These are phyloP conservation scores for Saturnia japonica DNA, from an alignment of 2,888 invertebrate genomes.

Conservation along the genomic window DNA sequence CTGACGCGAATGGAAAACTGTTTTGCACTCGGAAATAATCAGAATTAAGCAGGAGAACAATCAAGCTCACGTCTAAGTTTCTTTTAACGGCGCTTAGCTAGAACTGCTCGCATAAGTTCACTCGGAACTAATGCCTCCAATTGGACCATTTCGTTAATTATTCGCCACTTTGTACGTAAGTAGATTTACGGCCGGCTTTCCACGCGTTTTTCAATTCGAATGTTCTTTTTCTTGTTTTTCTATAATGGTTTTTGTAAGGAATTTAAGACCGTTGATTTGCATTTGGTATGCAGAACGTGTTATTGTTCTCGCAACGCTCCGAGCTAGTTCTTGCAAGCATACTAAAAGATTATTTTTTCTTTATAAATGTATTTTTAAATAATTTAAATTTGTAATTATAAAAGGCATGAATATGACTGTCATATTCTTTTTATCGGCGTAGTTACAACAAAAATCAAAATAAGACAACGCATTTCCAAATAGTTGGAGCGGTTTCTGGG, in stretches of 20 bases:
- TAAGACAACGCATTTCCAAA: too few species aligned
- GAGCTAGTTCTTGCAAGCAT: constrained; percentile 37
- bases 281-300: constrained; percentile 54
- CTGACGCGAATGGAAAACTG: constrained; percentile 68
- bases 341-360: constrained; percentile 25
- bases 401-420: not conserved
- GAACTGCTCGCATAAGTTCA: constrained; percentile 73
- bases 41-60: constrained; percentile 77
- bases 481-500: too few species aligned
- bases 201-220: constrained; percentile 58
- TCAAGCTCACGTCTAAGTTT: constrained; percentile 78
- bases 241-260: constrained; percentile 63
- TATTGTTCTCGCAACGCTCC: constrained; percentile 42
- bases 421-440: too few species aligned
- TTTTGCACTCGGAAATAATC: constrained; percentile 76
- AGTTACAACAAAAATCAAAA: too few species aligned
- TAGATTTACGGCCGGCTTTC: constrained; percentile 76
- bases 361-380: not conserved
- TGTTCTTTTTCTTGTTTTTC: constrained; percentile 57
- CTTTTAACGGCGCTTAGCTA: constrained; percentile 79
- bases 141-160: constrained; percentile 82
- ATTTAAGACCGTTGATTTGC: constrained; percentile 62
- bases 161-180: constrained; percentile 81
- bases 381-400: not conserved
- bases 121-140: constrained; percentile 77